Conservation (phyloP, 2,888 invertebrate species). For the Napeogenes inachia region DNA sequence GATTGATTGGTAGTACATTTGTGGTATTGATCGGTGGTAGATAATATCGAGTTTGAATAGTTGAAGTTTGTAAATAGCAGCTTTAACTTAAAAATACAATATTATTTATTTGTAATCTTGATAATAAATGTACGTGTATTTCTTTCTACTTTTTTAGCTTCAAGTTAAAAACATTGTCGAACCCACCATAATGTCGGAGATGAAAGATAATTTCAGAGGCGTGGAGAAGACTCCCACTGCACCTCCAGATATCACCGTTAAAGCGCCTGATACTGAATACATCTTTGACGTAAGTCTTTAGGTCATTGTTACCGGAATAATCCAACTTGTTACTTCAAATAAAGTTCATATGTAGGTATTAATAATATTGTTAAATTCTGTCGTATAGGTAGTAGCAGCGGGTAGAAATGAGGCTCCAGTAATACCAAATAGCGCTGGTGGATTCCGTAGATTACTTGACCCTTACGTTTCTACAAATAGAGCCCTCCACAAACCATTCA, state of each 20-base stretch:
- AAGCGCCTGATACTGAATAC: conserved; percentile 61
- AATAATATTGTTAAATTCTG: neutral
- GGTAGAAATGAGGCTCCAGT: conserved; percentile 62
- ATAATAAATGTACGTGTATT: neutral
- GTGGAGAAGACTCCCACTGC: conserved; percentile 42
- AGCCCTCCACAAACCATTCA: conserved; percentile 51
- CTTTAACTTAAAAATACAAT: too few species aligned
- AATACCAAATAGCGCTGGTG: conserved; percentile 51
- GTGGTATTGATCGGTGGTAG: neutral
- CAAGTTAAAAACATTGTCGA: conserved; percentile 52
- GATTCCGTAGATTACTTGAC: conserved; percentile 54
- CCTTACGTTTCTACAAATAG: conserved; percentile 65
- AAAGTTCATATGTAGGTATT: too few species aligned
- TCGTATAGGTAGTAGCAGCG: conserved; percentile 55
- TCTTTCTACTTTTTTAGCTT: conserved; percentile 43
- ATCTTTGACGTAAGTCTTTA: conserved; percentile 58
- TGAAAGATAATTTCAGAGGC: conserved; percentile 63
- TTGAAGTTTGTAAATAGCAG: neutral
- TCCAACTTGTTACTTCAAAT: neutral
- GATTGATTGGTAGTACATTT: too few species aligned
- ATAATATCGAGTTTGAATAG: neutral
- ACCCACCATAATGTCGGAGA: conserved; percentile 57
- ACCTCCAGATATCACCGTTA: conserved; percentile 53
- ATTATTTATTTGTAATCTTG: neutral
- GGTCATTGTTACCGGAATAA: neutral